A percentile compares a stretch with the other conserved stretches of the same genome.
phyloP scores from a whole-genome alignment of 2,113 vertebrate species.

The Chunga burmeisteri region DNA sequence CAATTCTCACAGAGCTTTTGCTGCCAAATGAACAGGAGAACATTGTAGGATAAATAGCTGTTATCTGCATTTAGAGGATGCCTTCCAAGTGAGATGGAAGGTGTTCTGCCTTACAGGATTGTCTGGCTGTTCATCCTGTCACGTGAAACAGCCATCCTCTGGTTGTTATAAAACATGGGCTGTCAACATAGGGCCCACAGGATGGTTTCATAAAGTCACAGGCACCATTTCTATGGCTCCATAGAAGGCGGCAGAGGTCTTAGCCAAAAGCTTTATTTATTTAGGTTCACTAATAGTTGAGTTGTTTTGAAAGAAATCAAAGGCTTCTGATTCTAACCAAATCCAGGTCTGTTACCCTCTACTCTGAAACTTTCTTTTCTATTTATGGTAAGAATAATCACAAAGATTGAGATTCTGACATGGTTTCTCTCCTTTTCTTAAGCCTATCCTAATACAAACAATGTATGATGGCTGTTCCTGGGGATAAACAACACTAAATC shows the following conservation, averaged over 20 bases:
- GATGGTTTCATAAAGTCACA: not conserved
- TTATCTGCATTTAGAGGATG: slow-evolving; percentile 27
- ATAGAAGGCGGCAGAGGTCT: not conserved
- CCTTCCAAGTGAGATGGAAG: slow-evolving; percentile 38
- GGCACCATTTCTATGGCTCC: not conserved
- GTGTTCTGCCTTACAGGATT: not conserved
- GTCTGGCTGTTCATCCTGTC: not conserved
- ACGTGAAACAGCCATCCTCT: not conserved
- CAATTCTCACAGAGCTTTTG: not conserved
- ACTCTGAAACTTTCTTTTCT: not conserved
- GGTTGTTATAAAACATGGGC: not conserved
- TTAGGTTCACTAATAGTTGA: not conserved
- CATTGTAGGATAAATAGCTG: not conserved
- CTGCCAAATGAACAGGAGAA: not conserved
- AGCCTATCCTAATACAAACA: not conserved
- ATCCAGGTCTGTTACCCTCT: not conserved
- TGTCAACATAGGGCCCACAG: not conserved
- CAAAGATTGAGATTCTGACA: not conserved
- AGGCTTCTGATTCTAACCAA: not conserved
- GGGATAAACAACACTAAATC: not conserved
- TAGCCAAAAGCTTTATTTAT: not conserved
- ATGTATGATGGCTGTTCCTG: not conserved
- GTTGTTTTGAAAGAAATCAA: not conserved
- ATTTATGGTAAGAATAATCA: not conserved
- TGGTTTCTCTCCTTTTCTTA: not conserved